Percentiles rank a stretch among this genome's conserved stretches.
phyloP scores from a whole-genome alignment of 2,888 invertebrate species.

The Deilephila elpenor region DNA sequence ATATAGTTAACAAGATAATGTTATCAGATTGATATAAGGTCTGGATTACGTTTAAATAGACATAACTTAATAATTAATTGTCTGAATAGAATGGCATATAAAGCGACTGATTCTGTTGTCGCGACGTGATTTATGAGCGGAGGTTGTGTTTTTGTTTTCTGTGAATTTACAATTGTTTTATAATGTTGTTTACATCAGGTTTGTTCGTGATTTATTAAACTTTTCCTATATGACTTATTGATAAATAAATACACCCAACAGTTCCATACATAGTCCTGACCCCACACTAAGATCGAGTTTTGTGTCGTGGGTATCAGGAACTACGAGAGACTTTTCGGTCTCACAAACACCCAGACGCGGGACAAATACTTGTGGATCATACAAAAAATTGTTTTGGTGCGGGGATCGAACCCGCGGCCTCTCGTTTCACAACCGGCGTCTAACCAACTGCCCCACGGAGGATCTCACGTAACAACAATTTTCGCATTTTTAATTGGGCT shows the following conservation, averaged over 20 bases:
- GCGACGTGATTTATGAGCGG: background rate
- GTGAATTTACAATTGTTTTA: no score
- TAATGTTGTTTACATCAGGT: background rate
- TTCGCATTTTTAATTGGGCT: background rate
- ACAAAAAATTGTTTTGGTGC: no score
- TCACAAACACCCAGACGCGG: no score
- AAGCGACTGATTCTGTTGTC: background rate
- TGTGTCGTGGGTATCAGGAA: no score
- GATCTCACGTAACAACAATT: background rate
- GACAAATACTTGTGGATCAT: no score
- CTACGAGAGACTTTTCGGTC: no score
- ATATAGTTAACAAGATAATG: background rate
- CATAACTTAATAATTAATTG: slow-evolving; percentile 2
- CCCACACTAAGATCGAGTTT: no score
- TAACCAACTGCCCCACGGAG: no score
- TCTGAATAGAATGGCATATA: background rate
- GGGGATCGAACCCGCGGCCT: no score
- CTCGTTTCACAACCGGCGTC: no score
- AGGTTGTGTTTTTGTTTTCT: background rate
- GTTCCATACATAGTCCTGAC: no score
- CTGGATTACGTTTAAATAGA: background rate
- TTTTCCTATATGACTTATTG: background rate
- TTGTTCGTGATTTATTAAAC: background rate
- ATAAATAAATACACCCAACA: background rate
- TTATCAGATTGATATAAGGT: slow-evolving; percentile 3